Percentiles rank a stretch among this genome's conserved stretches.
phyloP scores from a whole-genome alignment of 2,888 invertebrate genomes.

The Eupeodes latifasciatus region DNA sequence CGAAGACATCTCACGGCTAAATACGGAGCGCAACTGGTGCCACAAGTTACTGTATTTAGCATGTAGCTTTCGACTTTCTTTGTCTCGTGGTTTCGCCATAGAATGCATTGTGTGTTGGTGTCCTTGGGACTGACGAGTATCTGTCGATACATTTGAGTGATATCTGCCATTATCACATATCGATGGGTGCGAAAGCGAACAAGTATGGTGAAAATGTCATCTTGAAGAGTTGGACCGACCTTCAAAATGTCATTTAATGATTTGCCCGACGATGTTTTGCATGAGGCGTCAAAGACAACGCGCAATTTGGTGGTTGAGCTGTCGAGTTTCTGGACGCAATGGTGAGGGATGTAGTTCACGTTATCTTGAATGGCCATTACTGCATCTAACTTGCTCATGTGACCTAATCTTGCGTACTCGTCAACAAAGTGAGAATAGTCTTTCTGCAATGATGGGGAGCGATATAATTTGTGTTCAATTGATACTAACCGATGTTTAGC shows the following conservation, averaged over 20 bases:
- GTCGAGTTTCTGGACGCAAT: constrained; percentile 23
- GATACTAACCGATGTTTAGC: too few species aligned
- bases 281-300: too few species aligned
- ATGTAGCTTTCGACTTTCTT: constrained; percentile 34
- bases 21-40: too few species aligned
- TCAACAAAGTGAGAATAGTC: constrained; percentile 27
- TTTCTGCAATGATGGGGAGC: too few species aligned
- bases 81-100: constrained; percentile 11
- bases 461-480: too few species aligned
- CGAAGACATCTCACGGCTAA: too few species aligned
- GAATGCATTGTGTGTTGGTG: not conserved
- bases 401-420: constrained; percentile 25
- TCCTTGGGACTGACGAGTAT: constrained; percentile 23
- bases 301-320: constrained; percentile 31
- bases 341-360: constrained; percentile 39
- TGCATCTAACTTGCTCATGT: constrained; percentile 33
- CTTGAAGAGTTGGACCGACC: constrained; percentile 40
- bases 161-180: constrained; percentile 30
- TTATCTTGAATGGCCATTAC: constrained; percentile 29
- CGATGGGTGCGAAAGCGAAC: constrained; percentile 30
- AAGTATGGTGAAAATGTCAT: constrained; percentile 41
- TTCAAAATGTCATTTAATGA: too few species aligned
- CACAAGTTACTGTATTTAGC: too few species aligned
- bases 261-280: too few species aligned
- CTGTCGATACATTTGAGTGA: too few species aligned